Evolutionary conservation across 2,113 vertebrate genomes (phyloP).

Genomic region (Mirza zaza): DNA sequence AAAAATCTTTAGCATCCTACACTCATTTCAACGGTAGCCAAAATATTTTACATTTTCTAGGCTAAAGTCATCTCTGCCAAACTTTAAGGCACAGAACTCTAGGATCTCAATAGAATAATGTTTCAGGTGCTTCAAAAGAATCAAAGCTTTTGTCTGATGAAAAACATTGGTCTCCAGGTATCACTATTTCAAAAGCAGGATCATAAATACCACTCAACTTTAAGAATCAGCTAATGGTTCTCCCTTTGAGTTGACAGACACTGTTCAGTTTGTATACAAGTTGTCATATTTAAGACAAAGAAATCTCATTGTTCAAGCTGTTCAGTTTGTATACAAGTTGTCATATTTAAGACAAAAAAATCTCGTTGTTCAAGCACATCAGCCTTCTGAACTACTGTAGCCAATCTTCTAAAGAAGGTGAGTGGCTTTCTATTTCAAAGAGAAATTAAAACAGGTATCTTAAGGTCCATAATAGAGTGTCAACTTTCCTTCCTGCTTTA

Average conservation of each 20-base stretch:
- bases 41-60: background rate
- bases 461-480: too few species aligned
- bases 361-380: background rate
- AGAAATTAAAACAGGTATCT: background rate
- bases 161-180: background rate
- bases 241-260: background rate
- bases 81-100: background rate
- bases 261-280: background rate
- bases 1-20: background rate
- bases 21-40: background rate
- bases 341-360: background rate
- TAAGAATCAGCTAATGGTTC: background rate
- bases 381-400: background rate
- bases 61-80: background rate
- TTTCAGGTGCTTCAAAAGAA: conserved; percentile 2
- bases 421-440: conserved; percentile 19
- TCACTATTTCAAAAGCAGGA: conserved; percentile 15
- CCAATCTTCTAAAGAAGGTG: background rate
- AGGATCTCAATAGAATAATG: background rate
- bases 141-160: background rate
- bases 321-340: background rate
- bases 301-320: background rate
- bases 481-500: background rate
- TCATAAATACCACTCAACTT: background rate
- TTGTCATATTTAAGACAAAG: background rate